Base-by-base conservation (phyloP, 1,140 invertebrate genomes). In the Bombus confusus region DNA sequence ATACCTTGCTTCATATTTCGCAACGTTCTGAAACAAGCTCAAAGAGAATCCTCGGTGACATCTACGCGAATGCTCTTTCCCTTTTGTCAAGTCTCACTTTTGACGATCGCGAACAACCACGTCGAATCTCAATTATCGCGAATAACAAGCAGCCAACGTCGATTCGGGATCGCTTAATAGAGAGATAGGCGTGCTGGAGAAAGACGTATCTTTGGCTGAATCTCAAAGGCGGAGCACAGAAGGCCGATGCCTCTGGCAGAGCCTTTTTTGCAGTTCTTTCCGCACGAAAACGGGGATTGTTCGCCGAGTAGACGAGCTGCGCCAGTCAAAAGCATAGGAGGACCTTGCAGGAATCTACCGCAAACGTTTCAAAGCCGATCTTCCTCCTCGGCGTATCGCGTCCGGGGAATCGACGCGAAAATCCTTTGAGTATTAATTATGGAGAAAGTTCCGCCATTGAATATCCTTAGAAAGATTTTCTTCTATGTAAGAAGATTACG, bases 231-330 rank as follows among this genome's bases (percentile, higher is more conserved):
- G n/a, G 9, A 41, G 34, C 64, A 71, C 22, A 64, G 75, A 77
- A 25, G 15, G 22, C 28, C 31, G 57, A 34, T 43, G 84, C 69
- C 84, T 66, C 31, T 34, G 78, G 78, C 83, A 72, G 22, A 5
- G 22, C 15, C 47, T n/a, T 62, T 66, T 72, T 39, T 69, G 62
- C 69, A 13, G 34, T 22, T 31, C 31, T n/a, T 18, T 39, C 37
- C 71, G 59, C 71, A 75, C 37, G 71, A 75, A 39, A 81, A 81
- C 71, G 71, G 62, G 68, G 71, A 85, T 80, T 80, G 71, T 85
- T 74, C 72, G 13, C 57, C 28, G 39, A 31, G 39, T 9, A 47
- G 76, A 68, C 47, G 76, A 47, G 41, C 18, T 39, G 10, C 6
- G n/a, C 22, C 31, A 37, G 76, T 73, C 41, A 72, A 73, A 72